Conservation (phyloP, 2,888 invertebrate species). For the Stenchaetothrips biformis region DNA sequence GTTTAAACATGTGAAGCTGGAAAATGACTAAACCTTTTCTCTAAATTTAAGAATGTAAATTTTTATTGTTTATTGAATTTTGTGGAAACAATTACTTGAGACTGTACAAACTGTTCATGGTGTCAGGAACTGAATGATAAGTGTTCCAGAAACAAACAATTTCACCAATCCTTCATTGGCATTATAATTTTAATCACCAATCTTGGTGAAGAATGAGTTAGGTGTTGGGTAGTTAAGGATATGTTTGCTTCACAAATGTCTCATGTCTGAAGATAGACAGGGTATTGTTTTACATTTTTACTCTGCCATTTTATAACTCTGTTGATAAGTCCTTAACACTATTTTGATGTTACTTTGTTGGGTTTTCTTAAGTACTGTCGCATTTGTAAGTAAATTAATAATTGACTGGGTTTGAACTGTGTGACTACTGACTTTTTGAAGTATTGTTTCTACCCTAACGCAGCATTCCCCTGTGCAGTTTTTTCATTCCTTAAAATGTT, state of each 20-base stretch:
- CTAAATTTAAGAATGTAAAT: background rate
- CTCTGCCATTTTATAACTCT: too few relatives aligned
- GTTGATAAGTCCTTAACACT: too few relatives aligned
- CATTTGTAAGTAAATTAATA: too few relatives aligned
- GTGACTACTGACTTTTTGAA: too few relatives aligned
- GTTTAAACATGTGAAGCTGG: background rate
- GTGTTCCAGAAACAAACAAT: background rate
- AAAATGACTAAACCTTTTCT: background rate
- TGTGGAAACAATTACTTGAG: background rate
- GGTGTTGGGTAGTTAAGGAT: slow-evolving; percentile 5
- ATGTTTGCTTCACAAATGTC: background rate
- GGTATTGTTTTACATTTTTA: too few relatives aligned
- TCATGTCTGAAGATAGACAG: background rate
- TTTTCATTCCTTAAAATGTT: background rate
- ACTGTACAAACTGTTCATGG: background rate
- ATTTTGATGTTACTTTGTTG: too few relatives aligned
- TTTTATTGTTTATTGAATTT: background rate
- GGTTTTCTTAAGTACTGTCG: too few relatives aligned
- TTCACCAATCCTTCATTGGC: background rate
- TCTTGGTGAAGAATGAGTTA: background rate
- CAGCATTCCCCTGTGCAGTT: background rate
- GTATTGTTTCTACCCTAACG: background rate
- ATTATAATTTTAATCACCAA: background rate
- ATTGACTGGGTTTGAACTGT: too few relatives aligned
- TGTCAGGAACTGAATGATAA: background rate